Base-by-base conservation (phyloP, 2,888 invertebrate genomes). In the Atethmia centrago region DNA sequence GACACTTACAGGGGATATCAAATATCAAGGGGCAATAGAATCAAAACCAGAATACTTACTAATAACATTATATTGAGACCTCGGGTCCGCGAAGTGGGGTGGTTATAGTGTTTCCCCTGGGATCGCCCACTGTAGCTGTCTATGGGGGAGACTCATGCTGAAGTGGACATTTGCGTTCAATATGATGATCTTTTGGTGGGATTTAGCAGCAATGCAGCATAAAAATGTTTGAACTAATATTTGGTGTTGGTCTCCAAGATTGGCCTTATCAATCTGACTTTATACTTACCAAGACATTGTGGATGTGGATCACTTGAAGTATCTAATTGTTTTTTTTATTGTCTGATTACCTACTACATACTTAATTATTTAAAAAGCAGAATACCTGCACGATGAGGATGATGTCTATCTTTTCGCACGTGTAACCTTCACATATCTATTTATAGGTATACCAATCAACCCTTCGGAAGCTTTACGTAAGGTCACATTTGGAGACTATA, bases 71-170 rank as follows among this genome's bases (percentile, higher is more conserved):
- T 49, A 80, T 72, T 62, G 70, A 58, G 58, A 75, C 61, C 56
- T 36, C 68, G 63, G 53, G 61, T 64, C 36, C 53, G 62, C 51
- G 68, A 80, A 75, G 72, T 62, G 77, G 73, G 79, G 74, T 62
- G 62, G 80, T 78, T 83, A 61, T 67, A 82, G 79, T 66, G 67
- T 49, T 61, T 81, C 80, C 82, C 80, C 21, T 47, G 80, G 82
- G 80, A 72, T 53, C 9, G 1, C 55, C 51, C 55, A 31, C 51
- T 56, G 71, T 71, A 49, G 63, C 55, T 19, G 49, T 55, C 67
- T 66, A 47, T 67, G 14, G 59, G 64, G 81, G 62, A 74, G 76
- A n/a, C n/a, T 63, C 59, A n/a, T 65, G 59, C 61, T 45, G 62
- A 62, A 80, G 31, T 61, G 67, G 68, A 55, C 80, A 75, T 79